Conservation (phyloP, 1,140 invertebrate genomes). For the Laupala kohalensis region DNA sequence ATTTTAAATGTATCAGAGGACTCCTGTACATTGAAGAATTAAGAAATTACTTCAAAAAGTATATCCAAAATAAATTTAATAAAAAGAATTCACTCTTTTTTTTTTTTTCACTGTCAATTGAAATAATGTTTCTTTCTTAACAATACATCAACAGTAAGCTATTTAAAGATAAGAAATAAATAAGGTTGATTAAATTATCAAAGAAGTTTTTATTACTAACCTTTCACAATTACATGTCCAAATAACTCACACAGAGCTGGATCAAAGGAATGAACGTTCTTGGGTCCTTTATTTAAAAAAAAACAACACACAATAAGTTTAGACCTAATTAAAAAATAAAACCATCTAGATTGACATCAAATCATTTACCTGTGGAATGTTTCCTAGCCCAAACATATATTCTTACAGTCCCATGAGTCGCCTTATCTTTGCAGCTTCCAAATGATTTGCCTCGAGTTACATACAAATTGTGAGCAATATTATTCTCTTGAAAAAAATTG, state of each 20-base stretch:
- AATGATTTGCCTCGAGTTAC: slow-evolving; percentile 39
- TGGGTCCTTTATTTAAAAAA: slow-evolving; percentile 20
- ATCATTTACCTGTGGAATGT: slow-evolving; percentile 26
- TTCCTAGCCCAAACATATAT: slow-evolving; percentile 51
- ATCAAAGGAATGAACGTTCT: slow-evolving; percentile 26
- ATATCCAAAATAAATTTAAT: too few species aligned
- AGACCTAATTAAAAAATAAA: neutral
- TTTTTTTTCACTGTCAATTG: too few species aligned
- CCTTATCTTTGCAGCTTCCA: slow-evolving; percentile 8
- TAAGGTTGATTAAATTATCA: neutral
- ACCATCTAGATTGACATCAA: neutral
- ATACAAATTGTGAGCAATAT: slow-evolving; percentile 53
- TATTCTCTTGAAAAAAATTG: slow-evolving; percentile 35
- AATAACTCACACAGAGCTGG: slow-evolving; percentile 30
- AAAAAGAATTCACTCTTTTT: too few species aligned
- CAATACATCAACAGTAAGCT: too few species aligned
- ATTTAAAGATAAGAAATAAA: too few species aligned
- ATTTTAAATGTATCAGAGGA: too few species aligned
- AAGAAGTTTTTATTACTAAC: slow-evolving; percentile 17
- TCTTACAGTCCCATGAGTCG: slow-evolving; percentile 30
- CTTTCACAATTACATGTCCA: slow-evolving; percentile 30
- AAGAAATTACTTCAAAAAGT: too few species aligned
- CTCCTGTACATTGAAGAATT: too few species aligned
- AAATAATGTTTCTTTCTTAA: too few species aligned
- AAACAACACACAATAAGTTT: neutral